Percentiles rank a stretch among this genome's conserved stretches.
Conservation (phyloP, 2,888 invertebrate genomes). For the Notodonta dromedarius region DNA sequence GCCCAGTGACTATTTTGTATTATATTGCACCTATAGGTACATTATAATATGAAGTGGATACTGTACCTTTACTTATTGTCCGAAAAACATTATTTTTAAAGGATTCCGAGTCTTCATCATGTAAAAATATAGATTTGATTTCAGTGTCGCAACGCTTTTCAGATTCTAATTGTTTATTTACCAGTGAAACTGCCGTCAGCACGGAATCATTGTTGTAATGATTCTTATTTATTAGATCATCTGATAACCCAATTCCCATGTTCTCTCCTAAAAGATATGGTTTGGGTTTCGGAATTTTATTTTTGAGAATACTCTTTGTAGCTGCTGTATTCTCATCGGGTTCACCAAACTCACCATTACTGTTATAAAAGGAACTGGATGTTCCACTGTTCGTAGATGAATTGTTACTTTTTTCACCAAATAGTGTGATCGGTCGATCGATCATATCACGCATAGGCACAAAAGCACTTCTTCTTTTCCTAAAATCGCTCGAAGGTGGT, state of each 20-base stretch:
- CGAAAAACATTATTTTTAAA: conserved; percentile 47
- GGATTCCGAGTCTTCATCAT: conserved; percentile 42
- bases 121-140: conserved; percentile 43
- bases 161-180: conserved; percentile 67
- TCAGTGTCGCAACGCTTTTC: conserved; percentile 54
- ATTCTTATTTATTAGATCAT: conserved; percentile 43
- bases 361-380: conserved; percentile 37
- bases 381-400: conserved; percentile 43
- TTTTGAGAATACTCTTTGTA: conserved; percentile 89
- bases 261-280: conserved; percentile 90
- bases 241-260: conserved; percentile 72
- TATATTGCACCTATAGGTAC: conserved; percentile 1
- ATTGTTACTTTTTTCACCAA: conserved; percentile 79
- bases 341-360: conserved; percentile 61
- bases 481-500: conserved; percentile 92
- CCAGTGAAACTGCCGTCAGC: conserved; percentile 65
- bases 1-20: background rate
- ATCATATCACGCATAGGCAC: conserved; percentile 70
- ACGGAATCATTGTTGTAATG: conserved; percentile 37
- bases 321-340: conserved; percentile 81
- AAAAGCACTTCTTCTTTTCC: conserved; percentile 86
- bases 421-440: conserved; percentile 86
- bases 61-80: conserved; percentile 63
- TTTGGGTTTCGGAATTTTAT: conserved; percentile 89
- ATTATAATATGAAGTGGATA: background rate